Evolutionary conservation across 2,888 invertebrate species (phyloP), one percentile per base, ranked within the genome.

Genomic region (Leptothorax acervorum): DNA sequence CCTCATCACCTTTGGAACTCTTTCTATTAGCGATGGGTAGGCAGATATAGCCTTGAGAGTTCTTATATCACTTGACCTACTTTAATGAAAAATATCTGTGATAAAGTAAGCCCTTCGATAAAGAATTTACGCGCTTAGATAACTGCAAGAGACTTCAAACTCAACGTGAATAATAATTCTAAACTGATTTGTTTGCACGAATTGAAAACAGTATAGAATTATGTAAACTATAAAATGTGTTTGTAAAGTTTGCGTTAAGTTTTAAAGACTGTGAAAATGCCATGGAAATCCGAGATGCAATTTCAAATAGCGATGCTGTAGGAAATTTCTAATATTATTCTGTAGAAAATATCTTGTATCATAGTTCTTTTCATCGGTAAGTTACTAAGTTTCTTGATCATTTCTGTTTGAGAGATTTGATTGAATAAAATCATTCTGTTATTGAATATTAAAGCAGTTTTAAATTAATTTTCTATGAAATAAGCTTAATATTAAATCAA

Each of bases 1-100:
- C 48, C 9, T 65, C 11, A 15, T 55, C 45, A 60, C 3, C 28
- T 51, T 48, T 51, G 12, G 12, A 71, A 48, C 3, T 2, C 18
- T 28, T 79, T 62, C 18, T 48, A 70, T 39, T 48, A 62, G 4
- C 23, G 18, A n/a, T 42, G 0, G 39, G 8, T 28, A 48, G 35
- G 12, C 68, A 55, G 55, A 57, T 55, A 45, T 60, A 79, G 35
- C 5, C 45, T 57, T 31, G 18, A 0, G 9, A 60, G 35, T 4
- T 60, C 70, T 79, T 68, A 60, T 48, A 79, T 62, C 48, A 48
- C 18, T 81, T 48, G 79, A 81, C 60, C 71, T 39, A 71, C 12
- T 81, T 81, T 51, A 60, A 62, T 48, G 28, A 60, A 70, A 78
- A 48, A 45, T 60, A 62, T 9, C 8, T 60, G 15, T 42, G 65